These are phyloP conservation scores for Myiozetetes cayanensis DNA, from an alignment of 2,113 vertebrate genomes.

Conservation along the genomic window DNA sequence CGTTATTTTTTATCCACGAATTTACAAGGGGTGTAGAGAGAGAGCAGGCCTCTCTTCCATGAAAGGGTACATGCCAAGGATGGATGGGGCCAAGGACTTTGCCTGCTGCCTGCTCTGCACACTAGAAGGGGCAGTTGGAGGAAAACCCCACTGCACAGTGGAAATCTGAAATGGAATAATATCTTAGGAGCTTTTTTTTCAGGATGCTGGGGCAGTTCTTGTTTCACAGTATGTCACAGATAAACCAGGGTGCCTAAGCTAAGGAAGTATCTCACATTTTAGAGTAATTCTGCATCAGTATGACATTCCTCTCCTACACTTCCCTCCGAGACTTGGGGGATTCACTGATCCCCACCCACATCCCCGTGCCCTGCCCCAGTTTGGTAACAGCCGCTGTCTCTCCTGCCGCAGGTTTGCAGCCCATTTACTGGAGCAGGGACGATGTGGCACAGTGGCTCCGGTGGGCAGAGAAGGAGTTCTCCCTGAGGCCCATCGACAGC, in stretches of 20 bases:
- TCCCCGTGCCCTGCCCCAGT: not conserved
- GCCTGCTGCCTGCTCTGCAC: not conserved
- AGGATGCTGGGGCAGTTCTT: not conserved
- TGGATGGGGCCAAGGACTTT: not conserved
- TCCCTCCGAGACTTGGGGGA: not conserved
- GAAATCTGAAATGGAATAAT: not conserved
- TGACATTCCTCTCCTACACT: not conserved
- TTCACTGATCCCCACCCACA: not conserved
- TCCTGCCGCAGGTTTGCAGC: constrained; percentile 85
- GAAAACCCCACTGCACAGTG: not conserved
- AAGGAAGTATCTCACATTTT: not conserved
- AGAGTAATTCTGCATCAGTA: not conserved
- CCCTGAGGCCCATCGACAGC: constrained; percentile 89
- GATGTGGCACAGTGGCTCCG: constrained; percentile 96
- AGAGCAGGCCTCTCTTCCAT: not conserved
- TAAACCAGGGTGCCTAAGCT: not conserved
- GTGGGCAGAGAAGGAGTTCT: constrained; percentile 96
- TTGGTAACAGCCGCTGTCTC: not conserved
- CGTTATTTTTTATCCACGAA: not conserved
- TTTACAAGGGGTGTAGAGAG: not conserved
- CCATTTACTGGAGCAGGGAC: constrained; percentile 92
- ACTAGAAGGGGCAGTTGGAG: not conserved
- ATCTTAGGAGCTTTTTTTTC: not conserved
- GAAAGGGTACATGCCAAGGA: not conserved
- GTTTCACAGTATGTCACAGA: not conserved